Evolutionary conservation across 2,113 vertebrate species (phyloP).

Genomic region (Bubo blakistoni): DNA sequence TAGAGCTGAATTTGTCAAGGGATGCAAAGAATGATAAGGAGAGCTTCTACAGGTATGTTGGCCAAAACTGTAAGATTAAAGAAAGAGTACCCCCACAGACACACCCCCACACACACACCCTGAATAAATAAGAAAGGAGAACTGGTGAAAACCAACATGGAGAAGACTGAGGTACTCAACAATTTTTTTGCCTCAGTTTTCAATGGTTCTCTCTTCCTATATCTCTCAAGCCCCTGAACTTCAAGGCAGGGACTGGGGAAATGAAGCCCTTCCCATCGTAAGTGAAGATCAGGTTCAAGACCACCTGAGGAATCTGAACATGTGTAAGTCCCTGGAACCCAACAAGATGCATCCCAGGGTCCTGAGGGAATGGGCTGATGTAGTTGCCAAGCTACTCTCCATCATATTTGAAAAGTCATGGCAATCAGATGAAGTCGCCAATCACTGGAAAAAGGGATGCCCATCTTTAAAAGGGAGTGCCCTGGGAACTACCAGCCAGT

Average conservation of each 20-base stretch:
- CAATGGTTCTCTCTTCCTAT: background rate
- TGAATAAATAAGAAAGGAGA: background rate
- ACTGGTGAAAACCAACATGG: background rate
- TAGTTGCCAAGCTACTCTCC: background rate
- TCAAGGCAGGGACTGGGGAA: background rate
- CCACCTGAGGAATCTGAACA: background rate
- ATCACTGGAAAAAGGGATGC: too few relatives aligned
- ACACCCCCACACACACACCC: too few relatives aligned
- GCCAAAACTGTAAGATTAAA: background rate
- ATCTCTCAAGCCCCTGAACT: background rate
- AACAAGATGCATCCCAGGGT: background rate
- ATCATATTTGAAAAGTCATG: background rate
- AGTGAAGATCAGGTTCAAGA: background rate
- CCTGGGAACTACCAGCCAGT: background rate
- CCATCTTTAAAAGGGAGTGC: background rate
- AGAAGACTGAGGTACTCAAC: background rate
- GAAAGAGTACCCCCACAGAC: background rate
- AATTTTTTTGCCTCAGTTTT: background rate
- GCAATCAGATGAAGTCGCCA: background rate
- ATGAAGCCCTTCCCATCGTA: background rate
- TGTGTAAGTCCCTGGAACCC: background rate
- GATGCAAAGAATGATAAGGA: background rate
- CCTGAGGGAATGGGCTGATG: background rate
- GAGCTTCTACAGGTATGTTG: background rate
- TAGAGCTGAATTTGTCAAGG: background rate